phyloP scores from a whole-genome alignment of 2,797 vertebrate species.

The Simalia tracyae region DNA sequence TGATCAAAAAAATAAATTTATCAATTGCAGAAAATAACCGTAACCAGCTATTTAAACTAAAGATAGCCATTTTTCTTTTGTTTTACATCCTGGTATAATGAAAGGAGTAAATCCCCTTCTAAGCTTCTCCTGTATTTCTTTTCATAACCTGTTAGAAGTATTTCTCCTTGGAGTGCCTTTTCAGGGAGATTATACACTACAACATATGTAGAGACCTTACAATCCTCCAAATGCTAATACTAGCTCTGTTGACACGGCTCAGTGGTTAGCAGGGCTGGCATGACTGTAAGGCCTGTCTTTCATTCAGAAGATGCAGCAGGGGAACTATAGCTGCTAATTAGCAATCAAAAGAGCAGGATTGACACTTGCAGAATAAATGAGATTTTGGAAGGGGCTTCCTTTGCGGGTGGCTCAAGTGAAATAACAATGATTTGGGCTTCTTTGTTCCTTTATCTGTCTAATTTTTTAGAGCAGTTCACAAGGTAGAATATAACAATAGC shows the following conservation, averaged over 20 bases:
- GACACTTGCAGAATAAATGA: background rate
- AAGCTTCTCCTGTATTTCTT: slow-evolving; percentile 27
- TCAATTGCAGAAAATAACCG: background rate
- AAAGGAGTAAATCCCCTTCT: slow-evolving; percentile 21
- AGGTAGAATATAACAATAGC: background rate
- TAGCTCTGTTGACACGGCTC: slow-evolving; percentile 20
- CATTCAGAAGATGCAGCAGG: background rate
- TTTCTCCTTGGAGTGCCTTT: slow-evolving; percentile 32
- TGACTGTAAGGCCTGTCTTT: background rate
- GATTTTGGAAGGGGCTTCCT: background rate
- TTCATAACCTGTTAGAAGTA: slow-evolving; percentile 1
- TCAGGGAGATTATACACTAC: slow-evolving; percentile 8
- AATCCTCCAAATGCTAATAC: slow-evolving; percentile 20
- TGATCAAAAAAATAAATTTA: background rate
- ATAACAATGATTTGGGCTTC: background rate
- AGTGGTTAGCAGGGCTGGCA: slow-evolving; percentile 13
- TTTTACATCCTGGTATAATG: slow-evolving; percentile 22
- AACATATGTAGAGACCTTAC: slow-evolving; percentile 1
- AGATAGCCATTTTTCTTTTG: background rate
- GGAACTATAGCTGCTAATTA: slow-evolving; percentile 23
- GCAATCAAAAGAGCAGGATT: slow-evolving; percentile 20
- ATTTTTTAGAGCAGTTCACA: background rate
- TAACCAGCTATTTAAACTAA: background rate
- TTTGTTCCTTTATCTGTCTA: background rate
- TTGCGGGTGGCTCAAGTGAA: background rate